Percentiles rank a stretch among this genome's conserved stretches.
Evolutionary conservation across 2,888 invertebrate genomes (phyloP).

Genomic region (Pandemis corylana): DNA sequence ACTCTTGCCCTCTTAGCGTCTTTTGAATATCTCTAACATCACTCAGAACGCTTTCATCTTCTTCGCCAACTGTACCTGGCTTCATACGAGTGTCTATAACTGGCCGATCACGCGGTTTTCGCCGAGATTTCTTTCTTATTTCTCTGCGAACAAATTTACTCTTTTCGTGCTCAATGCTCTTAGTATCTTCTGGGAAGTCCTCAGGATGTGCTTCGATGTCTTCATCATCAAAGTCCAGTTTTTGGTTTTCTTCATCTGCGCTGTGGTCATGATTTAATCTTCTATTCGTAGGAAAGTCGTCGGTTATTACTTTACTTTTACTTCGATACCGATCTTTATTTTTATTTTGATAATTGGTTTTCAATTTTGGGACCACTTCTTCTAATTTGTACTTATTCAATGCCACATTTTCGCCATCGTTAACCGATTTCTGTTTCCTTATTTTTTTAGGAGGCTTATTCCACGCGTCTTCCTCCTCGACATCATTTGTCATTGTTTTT

Average conservation of each 20-base stretch:
- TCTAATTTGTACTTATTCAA: constrained; percentile 48
- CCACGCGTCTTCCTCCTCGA: constrained; percentile 54
- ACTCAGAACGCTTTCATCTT: constrained; percentile 42
- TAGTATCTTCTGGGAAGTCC: constrained; percentile 51
- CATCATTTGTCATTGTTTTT: constrained; percentile 47
- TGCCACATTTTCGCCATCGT: constrained; percentile 44
- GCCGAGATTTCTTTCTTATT: constrained; percentile 55
- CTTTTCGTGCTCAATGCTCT: constrained; percentile 50
- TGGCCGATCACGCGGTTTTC: constrained; percentile 64
- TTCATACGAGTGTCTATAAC: constrained; percentile 40
- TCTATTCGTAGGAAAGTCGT: constrained; percentile 43
- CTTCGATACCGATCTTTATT: constrained; percentile 53
- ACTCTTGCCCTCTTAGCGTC: neutral
- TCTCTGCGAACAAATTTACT: constrained; percentile 47
- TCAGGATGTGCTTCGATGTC: constrained; percentile 32
- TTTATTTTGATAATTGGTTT: constrained; percentile 45
- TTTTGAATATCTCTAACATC: constrained; percentile 10
- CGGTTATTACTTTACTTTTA: constrained; percentile 45
- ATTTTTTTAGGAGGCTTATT: constrained; percentile 54
- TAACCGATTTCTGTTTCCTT: constrained; percentile 44
- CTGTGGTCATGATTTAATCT: constrained; percentile 47
- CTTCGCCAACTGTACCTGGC: constrained; percentile 25
- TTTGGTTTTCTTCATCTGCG: constrained; percentile 49
- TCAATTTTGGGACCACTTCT: constrained; percentile 50
- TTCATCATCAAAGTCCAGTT: constrained; percentile 48